phyloP scores from a whole-genome alignment of 2,797 vertebrate genomes.

The Gymnoscopelus microlampas region DNA sequence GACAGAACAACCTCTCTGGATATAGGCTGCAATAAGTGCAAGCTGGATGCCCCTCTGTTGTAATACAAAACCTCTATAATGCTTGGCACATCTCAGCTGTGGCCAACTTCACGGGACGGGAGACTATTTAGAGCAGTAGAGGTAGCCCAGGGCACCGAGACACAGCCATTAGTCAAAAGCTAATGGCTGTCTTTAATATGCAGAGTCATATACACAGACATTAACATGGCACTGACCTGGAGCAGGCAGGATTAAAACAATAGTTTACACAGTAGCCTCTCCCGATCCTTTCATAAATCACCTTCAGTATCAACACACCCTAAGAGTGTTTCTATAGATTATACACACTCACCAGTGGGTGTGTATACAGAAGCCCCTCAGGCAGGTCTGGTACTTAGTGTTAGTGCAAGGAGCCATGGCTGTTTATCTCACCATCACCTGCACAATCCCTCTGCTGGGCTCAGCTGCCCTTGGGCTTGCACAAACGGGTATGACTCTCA shows the following conservation, averaged over 20 bases:
- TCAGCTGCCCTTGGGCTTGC: constrained; percentile 50
- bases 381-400: constrained; percentile 71
- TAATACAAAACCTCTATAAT: constrained; percentile 22
- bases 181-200: constrained; percentile 69
- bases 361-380: constrained; percentile 76
- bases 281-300: constrained; percentile 75
- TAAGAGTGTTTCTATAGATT: constrained; percentile 85
- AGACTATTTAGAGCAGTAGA: constrained; percentile 23
- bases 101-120: constrained; percentile 33
- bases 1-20: background rate
- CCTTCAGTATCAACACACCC: constrained; percentile 80
- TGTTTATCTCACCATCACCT: constrained; percentile 80
- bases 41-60: constrained; percentile 2
- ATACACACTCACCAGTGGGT: constrained; percentile 82
- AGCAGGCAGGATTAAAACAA: constrained; percentile 77
- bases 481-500: constrained; percentile 18
- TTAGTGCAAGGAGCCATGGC: constrained; percentile 62
- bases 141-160: constrained; percentile 47
- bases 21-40: background rate
- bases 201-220: constrained; percentile 66
- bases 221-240: constrained; percentile 68
- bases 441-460: constrained; percentile 68
- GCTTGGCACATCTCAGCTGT: constrained; percentile 28
- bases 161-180: constrained; percentile 61
- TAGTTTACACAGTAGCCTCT: constrained; percentile 81